phyloP scores from a whole-genome alignment of 1,140 invertebrate species.

The Euborellia annulipes region DNA sequence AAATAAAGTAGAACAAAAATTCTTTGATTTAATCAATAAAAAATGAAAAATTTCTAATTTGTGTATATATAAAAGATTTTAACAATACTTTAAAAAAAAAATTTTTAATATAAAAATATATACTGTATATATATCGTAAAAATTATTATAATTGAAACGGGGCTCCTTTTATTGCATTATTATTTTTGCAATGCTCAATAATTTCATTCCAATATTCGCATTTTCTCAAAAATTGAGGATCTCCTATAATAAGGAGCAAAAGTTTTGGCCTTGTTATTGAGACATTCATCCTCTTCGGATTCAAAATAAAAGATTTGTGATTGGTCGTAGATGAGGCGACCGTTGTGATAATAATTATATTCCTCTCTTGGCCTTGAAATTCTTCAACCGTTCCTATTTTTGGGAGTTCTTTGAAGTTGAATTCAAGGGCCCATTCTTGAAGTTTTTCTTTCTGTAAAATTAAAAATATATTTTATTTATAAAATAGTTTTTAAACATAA shows the following conservation, averaged over 20 bases:
- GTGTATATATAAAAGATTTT: too few species aligned
- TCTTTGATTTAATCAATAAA: too few species aligned
- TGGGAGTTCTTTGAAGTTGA: slow-evolving; percentile 41
- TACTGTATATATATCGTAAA: too few species aligned
- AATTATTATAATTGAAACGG: too few species aligned
- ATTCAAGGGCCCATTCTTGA: slow-evolving; percentile 42
- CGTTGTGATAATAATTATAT: slow-evolving; percentile 72
- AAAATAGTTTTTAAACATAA: neutral
- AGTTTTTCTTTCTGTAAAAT: slow-evolving; percentile 53
- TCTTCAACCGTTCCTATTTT: slow-evolving; percentile 91
- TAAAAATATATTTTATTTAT: slow-evolving; percentile 13
- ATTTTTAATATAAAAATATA: too few species aligned
- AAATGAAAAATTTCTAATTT: too few species aligned
- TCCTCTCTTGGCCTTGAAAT: slow-evolving; percentile 85
- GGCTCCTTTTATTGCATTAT: neutral
- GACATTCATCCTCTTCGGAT: slow-evolving; percentile 69
- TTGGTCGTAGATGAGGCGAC: slow-evolving; percentile 47
- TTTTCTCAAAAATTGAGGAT: slow-evolving; percentile 52
- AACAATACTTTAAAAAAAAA: too few species aligned
- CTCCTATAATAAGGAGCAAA: slow-evolving; percentile 64
- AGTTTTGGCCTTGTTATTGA: slow-evolving; percentile 67
- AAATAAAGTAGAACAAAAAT: too few species aligned
- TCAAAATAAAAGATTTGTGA: slow-evolving; percentile 43
- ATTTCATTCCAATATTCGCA: slow-evolving; percentile 57
- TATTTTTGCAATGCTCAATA: slow-evolving; percentile 35